A percentile compares a stretch with the other conserved stretches of the same genome.
Evolutionary conservation across 2,797 vertebrate species (phyloP).

Genomic region (Chloroceryle inda): DNA sequence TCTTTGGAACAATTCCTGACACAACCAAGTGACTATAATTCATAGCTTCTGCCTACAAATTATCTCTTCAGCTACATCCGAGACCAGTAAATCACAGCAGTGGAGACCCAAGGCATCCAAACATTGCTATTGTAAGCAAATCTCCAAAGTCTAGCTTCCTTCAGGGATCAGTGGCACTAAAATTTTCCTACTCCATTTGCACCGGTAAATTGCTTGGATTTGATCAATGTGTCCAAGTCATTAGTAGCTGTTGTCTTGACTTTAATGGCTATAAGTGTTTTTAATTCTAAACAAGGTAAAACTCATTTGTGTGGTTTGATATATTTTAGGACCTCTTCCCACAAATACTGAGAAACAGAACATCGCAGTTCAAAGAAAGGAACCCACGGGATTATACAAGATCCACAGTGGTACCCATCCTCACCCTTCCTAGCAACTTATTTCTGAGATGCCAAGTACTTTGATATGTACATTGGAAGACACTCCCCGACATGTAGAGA

Average conservation of each 20-base stretch:
- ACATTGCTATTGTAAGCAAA: not conserved
- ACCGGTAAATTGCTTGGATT: not conserved
- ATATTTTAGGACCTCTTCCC: not conserved
- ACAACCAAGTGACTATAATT: not conserved
- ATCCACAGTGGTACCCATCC: not conserved
- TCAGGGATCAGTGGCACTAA: not conserved
- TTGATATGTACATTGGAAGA: not conserved
- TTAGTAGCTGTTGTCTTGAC: not conserved
- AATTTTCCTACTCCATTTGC: not conserved
- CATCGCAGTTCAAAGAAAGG: not conserved
- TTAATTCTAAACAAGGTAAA: not conserved
- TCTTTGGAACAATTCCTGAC: not conserved
- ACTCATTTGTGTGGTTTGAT: not conserved
- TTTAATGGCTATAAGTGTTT: not conserved
- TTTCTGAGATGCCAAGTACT: not conserved
- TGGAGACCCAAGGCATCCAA: not conserved
- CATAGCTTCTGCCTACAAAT: not conserved
- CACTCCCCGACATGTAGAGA: not conserved
- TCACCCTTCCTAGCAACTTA: not conserved
- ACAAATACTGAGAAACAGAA: not conserved
- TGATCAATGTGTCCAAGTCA: not conserved
- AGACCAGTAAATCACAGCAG: not conserved
- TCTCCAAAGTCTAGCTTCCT: not conserved
- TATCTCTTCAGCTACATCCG: not conserved
- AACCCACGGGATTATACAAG: not conserved